phyloP scores from a whole-genome alignment of 2,113 vertebrate species.

The Myxocyprinus asiaticus region DNA sequence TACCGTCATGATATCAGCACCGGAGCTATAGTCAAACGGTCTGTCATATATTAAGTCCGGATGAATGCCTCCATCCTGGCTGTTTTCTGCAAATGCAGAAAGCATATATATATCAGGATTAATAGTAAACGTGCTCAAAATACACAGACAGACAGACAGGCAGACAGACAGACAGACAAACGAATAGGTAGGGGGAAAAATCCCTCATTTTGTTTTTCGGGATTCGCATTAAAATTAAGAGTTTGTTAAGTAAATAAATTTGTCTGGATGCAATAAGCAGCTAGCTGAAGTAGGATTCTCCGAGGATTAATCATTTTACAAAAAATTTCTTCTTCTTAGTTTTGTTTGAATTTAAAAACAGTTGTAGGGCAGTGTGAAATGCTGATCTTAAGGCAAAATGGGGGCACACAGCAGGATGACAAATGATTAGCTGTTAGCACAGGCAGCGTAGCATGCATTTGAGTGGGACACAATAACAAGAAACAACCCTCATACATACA shows the following conservation, averaged over 20 bases:
- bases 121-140: constrained; percentile 72
- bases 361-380: constrained; percentile 72
- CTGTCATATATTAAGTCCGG: constrained; percentile 84
- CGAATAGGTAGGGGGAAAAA: neutral
- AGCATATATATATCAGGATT: constrained; percentile 79
- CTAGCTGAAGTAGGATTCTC: neutral
- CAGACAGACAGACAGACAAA: constrained; percentile 68
- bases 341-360: constrained; percentile 42
- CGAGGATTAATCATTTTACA: neutral
- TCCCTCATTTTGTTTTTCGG: constrained; percentile 49
- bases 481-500: constrained; percentile 80
- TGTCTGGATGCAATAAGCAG: too few relatives aligned
- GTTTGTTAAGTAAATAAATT: neutral
- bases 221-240: constrained; percentile 15
- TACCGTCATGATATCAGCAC: constrained; percentile 82
- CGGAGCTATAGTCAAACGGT: constrained; percentile 82
- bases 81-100: constrained; percentile 87
- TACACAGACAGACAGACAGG: constrained; percentile 81
- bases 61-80: constrained; percentile 83
- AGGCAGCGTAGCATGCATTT: constrained; percentile 78
- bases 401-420: constrained; percentile 67
- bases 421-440: constrained; percentile 74
- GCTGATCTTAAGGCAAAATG: constrained; percentile 69
- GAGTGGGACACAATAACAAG: constrained; percentile 68
- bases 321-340: neutral